Evolutionary conservation across 2,888 invertebrate species (phyloP).

Genomic region (Rugalucina vietnamica): DNA sequence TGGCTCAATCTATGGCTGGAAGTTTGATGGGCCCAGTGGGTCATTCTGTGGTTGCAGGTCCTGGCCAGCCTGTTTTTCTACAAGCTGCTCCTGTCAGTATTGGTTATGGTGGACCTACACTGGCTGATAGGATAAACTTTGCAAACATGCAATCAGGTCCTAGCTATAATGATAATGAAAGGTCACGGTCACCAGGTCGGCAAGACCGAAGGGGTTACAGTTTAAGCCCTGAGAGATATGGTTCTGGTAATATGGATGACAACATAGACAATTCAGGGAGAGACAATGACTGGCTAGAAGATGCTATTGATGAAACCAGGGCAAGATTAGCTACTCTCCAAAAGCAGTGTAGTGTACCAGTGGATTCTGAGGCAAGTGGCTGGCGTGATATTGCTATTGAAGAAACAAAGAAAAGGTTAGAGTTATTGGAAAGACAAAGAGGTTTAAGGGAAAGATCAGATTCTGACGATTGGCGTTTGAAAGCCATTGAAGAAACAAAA

Average conservation of each 20-base stretch:
- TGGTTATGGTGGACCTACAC: too few relatives aligned
- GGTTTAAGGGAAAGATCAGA: neutral
- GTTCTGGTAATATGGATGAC: neutral
- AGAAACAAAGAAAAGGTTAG: neutral
- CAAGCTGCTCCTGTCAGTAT: neutral
- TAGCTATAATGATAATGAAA: neutral
- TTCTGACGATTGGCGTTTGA: conserved; percentile 15
- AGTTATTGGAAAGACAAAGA: neutral
- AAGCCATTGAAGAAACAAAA: conserved; percentile 50
- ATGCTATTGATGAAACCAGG: neutral
- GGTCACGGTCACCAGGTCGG: neutral
- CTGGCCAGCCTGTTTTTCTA: neutral
- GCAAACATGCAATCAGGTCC: neutral
- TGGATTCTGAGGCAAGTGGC: neutral
- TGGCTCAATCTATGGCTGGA: too few relatives aligned
- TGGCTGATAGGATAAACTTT: neutral
- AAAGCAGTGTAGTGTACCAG: neutral
- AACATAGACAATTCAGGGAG: neutral
- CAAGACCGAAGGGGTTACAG: neutral
- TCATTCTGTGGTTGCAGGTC: too few relatives aligned
- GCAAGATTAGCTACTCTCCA: neutral
- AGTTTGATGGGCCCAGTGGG: too few relatives aligned
- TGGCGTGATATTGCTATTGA: neutral
- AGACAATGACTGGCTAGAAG: conserved; percentile 3
- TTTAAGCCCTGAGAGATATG: neutral